These are phyloP conservation scores for Mesocentrotus franciscanus DNA, from an alignment of 53 echinoderm and acorn worm genomes.

Conservation along the genomic window DNA sequence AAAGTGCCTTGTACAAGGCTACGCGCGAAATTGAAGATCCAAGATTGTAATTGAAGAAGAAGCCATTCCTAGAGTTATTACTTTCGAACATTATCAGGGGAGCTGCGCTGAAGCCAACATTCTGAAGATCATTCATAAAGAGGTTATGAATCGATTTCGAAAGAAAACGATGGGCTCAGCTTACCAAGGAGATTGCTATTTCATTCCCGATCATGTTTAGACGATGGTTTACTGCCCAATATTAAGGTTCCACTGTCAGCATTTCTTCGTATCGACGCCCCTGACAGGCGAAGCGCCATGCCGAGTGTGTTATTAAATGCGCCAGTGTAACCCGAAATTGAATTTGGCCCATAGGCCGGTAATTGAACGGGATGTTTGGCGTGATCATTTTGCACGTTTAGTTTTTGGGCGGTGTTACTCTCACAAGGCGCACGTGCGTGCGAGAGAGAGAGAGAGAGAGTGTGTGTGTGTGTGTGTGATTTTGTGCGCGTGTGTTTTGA, in stretches of 20 bases:
- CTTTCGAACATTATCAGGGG: conserved; percentile 12
- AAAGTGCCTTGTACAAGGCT: not conserved
- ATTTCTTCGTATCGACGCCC: not conserved
- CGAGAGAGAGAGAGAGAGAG: no score
- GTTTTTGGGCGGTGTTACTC: no score
- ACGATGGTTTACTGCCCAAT: not conserved
- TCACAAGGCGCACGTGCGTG: no score
- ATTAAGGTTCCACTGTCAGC: not conserved
- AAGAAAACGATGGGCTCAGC: conserved; percentile 13
- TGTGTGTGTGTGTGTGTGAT: no score
- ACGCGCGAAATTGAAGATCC: not conserved
- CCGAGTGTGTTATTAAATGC: no score
- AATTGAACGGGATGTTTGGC: no score
- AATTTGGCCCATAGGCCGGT: no score
- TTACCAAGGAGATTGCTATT: not conserved
- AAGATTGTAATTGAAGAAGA: not conserved
- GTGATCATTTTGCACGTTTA: no score
- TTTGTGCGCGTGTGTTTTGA: no score
- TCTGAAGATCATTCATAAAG: conserved; percentile 37
- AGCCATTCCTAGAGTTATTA: not conserved
- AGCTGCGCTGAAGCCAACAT: not conserved
- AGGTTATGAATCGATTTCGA: conserved; percentile 33
- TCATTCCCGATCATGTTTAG: not conserved
- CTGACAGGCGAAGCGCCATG: no score
- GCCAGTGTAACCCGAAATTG: no score